phyloP scores from a whole-genome alignment of 2,888 invertebrate species.

The Tetragnatha montana region DNA sequence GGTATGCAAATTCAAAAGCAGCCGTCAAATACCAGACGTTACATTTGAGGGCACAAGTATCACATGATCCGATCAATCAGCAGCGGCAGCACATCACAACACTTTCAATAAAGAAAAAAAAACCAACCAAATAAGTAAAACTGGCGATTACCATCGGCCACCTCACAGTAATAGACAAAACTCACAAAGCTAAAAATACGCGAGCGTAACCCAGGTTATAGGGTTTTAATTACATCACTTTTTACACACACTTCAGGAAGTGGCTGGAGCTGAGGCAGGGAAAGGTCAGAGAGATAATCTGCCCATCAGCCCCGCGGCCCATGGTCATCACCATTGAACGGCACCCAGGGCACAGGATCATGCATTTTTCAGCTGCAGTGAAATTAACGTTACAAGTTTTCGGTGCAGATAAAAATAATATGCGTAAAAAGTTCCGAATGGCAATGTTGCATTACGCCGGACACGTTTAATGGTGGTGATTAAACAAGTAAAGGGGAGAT shows the following conservation, averaged over 20 bases:
- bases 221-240: constrained; percentile 51
- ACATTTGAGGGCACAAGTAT: neutral
- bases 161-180: constrained; percentile 14
- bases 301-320: constrained; percentile 53
- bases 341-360: constrained; percentile 23
- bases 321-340: constrained; percentile 49
- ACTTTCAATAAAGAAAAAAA: neutral
- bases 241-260: constrained; percentile 52
- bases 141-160: constrained; percentile 9
- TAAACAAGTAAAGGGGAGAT: neutral
- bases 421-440: constrained; percentile 2
- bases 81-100: neutral
- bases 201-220: constrained; percentile 21
- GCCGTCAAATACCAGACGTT: neutral
- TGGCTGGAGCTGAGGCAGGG: constrained; percentile 17
- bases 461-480: constrained; percentile 5
- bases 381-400: constrained; percentile 23
- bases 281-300: constrained; percentile 64
- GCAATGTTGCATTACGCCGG: neutral
- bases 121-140: constrained; percentile 4
- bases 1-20: neutral
- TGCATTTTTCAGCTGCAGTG: constrained; percentile 2
- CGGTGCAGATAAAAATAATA: neutral
- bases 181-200: neutral
- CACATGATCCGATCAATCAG: constrained; percentile 10